Conservation (phyloP, 1,140 invertebrate species). For the Scaptomyza pallida region DNA sequence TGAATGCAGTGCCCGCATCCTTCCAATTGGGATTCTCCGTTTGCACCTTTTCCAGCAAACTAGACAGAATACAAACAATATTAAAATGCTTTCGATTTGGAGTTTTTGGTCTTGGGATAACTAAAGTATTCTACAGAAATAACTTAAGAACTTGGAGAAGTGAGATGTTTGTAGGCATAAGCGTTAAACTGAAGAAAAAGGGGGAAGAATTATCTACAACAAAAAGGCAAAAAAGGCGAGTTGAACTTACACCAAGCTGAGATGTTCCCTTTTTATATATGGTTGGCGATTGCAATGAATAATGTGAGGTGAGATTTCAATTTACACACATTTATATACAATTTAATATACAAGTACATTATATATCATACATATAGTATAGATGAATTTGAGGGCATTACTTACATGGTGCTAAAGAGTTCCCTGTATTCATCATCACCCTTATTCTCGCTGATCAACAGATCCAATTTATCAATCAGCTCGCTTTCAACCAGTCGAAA, state of each 20-base stretch:
- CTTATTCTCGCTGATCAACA: slow-evolving; percentile 95
- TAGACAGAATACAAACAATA: slow-evolving; percentile 73
- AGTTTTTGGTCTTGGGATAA: slow-evolving; percentile 4
- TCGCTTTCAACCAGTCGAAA: slow-evolving; percentile 96
- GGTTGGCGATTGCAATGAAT: slow-evolving; percentile 74
- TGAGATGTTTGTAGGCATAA: background rate
- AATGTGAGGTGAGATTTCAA: slow-evolving; percentile 68
- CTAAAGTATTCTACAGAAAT: background rate
- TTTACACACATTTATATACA: slow-evolving; percentile 62
- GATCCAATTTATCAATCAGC: slow-evolving; percentile 96
- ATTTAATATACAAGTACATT: slow-evolving; percentile 52
- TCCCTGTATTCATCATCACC: slow-evolving; percentile 96
- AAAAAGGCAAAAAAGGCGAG: slow-evolving; percentile 43
- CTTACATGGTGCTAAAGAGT: slow-evolving; percentile 97
- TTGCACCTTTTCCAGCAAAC: slow-evolving; percentile 93
- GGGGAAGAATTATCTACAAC: slow-evolving; percentile 8
- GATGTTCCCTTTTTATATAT: slow-evolving; percentile 90
- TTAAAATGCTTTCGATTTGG: background rate
- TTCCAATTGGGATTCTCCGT: slow-evolving; percentile 94
- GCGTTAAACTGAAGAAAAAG: background rate
- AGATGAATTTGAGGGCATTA: slow-evolving; percentile 60
- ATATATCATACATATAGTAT: slow-evolving; percentile 33
- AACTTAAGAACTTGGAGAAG: slow-evolving; percentile 3
- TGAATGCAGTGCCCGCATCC: slow-evolving; percentile 95
- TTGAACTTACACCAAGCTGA: slow-evolving; percentile 93